phyloP scores from a whole-genome alignment of 2,888 invertebrate species.

The Orthosia cruda region DNA sequence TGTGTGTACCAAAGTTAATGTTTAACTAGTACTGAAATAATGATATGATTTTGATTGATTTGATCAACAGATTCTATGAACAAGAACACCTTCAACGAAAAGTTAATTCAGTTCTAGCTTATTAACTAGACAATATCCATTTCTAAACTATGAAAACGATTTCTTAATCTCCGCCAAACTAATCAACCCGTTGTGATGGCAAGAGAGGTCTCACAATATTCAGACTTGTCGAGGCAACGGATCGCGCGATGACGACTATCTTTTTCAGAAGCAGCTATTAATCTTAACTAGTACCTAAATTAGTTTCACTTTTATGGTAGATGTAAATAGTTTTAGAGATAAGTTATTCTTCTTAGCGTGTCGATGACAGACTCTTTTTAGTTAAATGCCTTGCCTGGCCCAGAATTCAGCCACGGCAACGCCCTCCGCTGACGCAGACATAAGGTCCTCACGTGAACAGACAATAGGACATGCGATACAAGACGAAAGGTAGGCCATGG shows the following conservation, averaged over 20 bases:
- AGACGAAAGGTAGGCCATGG: too few relatives aligned
- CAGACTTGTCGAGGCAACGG: slow-evolving; percentile 32
- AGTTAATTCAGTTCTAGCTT: background rate
- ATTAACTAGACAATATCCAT: background rate
- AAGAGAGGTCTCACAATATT: background rate
- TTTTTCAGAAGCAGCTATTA: slow-evolving; percentile 23
- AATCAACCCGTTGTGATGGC: background rate
- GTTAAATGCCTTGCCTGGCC: too few relatives aligned
- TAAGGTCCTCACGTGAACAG: too few relatives aligned
- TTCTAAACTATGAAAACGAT: background rate
- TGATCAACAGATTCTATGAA: too few relatives aligned
- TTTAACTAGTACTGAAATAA: background rate
- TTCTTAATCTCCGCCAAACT: background rate
- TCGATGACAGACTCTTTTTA: too few relatives aligned
- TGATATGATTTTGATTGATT: too few relatives aligned
- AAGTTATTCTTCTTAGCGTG: background rate
- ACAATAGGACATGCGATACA: too few relatives aligned
- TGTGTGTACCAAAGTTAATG: too few relatives aligned
- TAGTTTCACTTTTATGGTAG: background rate
- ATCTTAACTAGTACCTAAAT: slow-evolving; percentile 30
- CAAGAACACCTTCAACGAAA: too few relatives aligned
- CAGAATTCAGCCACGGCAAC: too few relatives aligned
- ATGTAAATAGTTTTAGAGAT: slow-evolving; percentile 6
- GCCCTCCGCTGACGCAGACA: too few relatives aligned
- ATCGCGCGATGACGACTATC: slow-evolving; percentile 9